Evolutionary conservation across 2,797 vertebrate genomes (phyloP), one percentile per base, ranked within the genome.

Genomic region (Enteromius thamalakanensis): DNA sequence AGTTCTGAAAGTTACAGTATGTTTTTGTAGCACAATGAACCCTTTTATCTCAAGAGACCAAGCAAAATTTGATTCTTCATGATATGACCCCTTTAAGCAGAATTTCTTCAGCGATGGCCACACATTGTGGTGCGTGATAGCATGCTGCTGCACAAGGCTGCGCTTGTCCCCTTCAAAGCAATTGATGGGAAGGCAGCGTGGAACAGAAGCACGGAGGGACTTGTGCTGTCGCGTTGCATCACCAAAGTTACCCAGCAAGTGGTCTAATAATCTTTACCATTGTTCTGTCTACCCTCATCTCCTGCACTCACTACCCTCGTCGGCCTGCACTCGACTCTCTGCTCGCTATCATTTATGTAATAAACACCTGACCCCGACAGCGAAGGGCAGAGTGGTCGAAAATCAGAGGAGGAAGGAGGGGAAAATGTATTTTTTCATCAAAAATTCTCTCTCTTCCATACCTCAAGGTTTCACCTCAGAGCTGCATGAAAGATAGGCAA

Each of bases 341-440:
- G 81, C 87, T 89, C 87, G 79, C 79, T 87, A 87, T 26, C 91
- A 87, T 95, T 95, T 95, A 95, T 94, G 92, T 94, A 94, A 93
- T 95, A 94, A 95, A 95, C 91, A 93, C 92, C 92, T 91, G 85
- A 88, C 90, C 93, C 91, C 90, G 87, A 90, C 90, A 90, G 91
- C 78, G 86, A 93, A 90, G 85, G 87, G 89, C 88, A 91, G 84
- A 86, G 87, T 88, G 85, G 32, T 76, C 74, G 58, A 82, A 81
- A 80, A 82, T 84, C 74, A 86, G 79, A 76, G 88, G 81, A 86
- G 88, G 79, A 76, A 81, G 67, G 81, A 86, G 84, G 83, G 85
- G 85, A 94, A 93, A 94, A 95, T 94, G 90, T 89, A 92, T 93
- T 94, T 95, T 94, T 93, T 94, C 94, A 96, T 96, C 92, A 94